Evolutionary conservation across 23 tunicate genomes (phyloP).

Genomic region (Ascidia mentula): DNA sequence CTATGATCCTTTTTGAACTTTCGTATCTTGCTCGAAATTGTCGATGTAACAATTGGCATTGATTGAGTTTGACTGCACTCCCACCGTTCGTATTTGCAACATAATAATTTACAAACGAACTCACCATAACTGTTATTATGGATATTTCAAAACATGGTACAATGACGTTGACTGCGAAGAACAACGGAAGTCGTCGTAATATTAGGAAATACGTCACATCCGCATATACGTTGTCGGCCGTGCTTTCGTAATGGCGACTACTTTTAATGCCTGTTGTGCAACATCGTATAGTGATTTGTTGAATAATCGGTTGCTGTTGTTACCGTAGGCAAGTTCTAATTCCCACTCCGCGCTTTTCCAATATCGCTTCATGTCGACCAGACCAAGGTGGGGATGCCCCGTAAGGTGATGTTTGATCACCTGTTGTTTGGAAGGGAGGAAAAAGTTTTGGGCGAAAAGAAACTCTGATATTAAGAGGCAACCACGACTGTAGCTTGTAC

Average conservation of each 20-base stretch:
- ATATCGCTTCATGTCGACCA: conserved; percentile 32
- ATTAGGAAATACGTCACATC: conserved; percentile 61
- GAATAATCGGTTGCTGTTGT: not conserved
- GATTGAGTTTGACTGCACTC: too few species aligned
- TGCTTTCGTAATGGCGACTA: conserved; percentile 27
- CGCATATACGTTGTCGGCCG: conserved; percentile 35
- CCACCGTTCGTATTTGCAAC: not conserved
- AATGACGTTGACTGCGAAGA: conserved; percentile 58
- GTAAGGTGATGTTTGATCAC: not conserved
- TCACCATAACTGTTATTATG: conserved; percentile 54
- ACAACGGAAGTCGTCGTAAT: conserved; percentile 50
- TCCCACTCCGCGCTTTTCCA: conserved; percentile 72
- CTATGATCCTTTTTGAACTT: too few species aligned
- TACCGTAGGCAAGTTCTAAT: conserved; percentile 33
- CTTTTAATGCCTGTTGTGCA: conserved; percentile 15
- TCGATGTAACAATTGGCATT: too few species aligned
- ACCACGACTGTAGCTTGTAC: too few species aligned
- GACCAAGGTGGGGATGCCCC: not conserved
- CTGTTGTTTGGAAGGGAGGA: too few species aligned
- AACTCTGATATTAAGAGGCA: too few species aligned
- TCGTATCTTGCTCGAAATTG: too few species aligned
- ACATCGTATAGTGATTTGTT: not conserved
- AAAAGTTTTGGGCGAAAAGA: too few species aligned
- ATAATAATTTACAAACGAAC: not conserved
- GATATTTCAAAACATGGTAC: conserved; percentile 70